A percentile compares a stretch with the other conserved stretches of the same genome.
phyloP scores from a whole-genome alignment of 1,140 invertebrate species.

The Leguminivora glycinivorella region DNA sequence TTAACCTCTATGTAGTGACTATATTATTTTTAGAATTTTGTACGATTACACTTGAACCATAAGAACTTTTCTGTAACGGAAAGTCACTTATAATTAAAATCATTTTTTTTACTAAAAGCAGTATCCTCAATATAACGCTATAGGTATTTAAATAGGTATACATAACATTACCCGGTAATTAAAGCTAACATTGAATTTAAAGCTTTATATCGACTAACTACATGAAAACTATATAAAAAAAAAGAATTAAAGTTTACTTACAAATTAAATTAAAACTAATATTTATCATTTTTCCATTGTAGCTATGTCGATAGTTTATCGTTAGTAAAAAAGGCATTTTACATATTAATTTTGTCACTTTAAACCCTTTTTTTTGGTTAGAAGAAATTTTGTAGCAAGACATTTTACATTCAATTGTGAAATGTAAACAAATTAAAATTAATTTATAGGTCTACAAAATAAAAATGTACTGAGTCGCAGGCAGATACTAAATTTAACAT shows the following conservation, averaged over 20 bases:
- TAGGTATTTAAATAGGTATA: slow-evolving; percentile 52
- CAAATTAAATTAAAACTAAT: neutral
- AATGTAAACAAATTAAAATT: no score
- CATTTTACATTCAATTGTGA: no score
- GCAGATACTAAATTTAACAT: slow-evolving; percentile 49
- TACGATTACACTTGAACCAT: no score
- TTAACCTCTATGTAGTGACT: no score
- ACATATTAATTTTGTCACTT: no score
- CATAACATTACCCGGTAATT: slow-evolving; percentile 62
- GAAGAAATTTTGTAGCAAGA: no score
- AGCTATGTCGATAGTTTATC: neutral
- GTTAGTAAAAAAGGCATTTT: neutral
- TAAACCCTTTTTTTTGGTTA: no score
- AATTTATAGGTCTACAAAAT: no score
- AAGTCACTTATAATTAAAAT: no score
- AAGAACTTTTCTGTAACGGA: no score
- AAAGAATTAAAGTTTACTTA: slow-evolving; percentile 25
- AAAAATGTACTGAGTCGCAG: no score
- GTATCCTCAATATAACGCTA: slow-evolving; percentile 33
- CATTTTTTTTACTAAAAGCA: neutral
- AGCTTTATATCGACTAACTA: slow-evolving; percentile 68
- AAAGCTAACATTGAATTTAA: slow-evolving; percentile 78
- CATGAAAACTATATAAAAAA: slow-evolving; percentile 49
- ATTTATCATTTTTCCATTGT: neutral
- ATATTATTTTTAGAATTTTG: no score